A percentile compares a stretch with the other conserved stretches of the same genome.
Conservation (phyloP, 2,797 vertebrate species). For the Cossypha heuglini region DNA sequence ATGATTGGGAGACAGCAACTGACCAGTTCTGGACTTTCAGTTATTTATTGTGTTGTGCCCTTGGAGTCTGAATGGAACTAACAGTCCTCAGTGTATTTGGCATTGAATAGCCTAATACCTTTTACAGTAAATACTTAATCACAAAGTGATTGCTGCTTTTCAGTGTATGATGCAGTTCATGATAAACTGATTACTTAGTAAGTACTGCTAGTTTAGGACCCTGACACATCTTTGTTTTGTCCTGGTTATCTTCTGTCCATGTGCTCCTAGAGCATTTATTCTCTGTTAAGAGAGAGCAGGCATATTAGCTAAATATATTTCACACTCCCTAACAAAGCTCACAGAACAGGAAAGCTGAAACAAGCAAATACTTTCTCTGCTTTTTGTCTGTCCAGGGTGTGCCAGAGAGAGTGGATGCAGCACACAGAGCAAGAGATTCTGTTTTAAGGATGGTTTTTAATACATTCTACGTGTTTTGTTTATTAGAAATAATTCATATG, state of each 20-base stretch:
- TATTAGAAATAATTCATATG: slow-evolving; percentile 35
- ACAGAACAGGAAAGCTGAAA: not conserved
- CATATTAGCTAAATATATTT: not conserved
- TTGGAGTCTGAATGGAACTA: not conserved
- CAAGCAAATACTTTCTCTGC: not conserved
- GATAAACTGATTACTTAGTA: not conserved
- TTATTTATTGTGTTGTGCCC: not conserved
- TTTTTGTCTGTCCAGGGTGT: not conserved
- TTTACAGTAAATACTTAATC: not conserved
- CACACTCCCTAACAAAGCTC: not conserved
- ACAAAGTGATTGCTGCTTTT: not conserved
- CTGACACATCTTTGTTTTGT: not conserved
- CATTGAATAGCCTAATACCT: not conserved
- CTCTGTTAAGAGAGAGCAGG: not conserved
- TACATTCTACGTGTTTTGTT: not conserved
- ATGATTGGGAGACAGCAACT: not conserved
- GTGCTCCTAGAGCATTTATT: not conserved
- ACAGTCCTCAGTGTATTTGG: not conserved
- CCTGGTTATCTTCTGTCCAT: not conserved
- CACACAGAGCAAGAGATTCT: not conserved
- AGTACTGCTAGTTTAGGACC: not conserved
- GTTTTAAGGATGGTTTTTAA: not conserved
- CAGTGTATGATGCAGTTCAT: not conserved
- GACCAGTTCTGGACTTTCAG: not conserved
- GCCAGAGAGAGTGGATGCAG: not conserved